A percentile compares a stretch with the other conserved stretches of the same genome.
phyloP scores from a whole-genome alignment of 2,888 invertebrate species.

The Alviniconcha strummeri region DNA sequence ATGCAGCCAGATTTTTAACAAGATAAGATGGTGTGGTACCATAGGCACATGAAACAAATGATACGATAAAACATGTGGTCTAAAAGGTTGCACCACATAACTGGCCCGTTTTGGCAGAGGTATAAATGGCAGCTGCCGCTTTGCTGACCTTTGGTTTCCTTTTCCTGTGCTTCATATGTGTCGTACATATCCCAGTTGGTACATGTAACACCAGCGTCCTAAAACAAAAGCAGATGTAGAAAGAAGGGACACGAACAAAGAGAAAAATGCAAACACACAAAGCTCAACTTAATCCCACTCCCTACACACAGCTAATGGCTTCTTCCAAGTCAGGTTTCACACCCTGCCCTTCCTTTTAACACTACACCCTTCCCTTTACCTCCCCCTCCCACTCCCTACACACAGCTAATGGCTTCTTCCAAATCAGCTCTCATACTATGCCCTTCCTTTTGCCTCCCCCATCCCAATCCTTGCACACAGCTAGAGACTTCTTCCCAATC shows the following conservation, averaged over 20 bases:
- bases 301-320: neutral
- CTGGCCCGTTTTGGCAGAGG: no score
- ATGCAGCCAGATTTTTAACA: no score
- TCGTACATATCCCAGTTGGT: slow-evolving; percentile 73
- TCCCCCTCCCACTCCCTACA: neutral
- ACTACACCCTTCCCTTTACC: neutral
- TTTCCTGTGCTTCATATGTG: slow-evolving; percentile 62
- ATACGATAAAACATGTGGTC: no score
- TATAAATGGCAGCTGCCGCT: no score
- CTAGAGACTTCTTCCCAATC: neutral
- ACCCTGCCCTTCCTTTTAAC: neutral
- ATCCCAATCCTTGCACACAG: neutral
- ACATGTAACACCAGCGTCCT: slow-evolving; percentile 67
- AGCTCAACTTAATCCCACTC: neutral
- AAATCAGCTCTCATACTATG: neutral
- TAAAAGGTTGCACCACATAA: no score
- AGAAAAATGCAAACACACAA: neutral
- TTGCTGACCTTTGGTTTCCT: slow-evolving; percentile 55
- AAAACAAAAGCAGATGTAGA: neutral
- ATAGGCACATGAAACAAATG: no score
- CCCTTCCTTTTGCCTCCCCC: neutral
- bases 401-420: neutral
- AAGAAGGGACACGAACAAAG: slow-evolving; percentile 23
- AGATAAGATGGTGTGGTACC: no score
- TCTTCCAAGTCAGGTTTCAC: neutral